Conservation (phyloP, 2,113 vertebrate species). For the Struthidea cinerea region DNA sequence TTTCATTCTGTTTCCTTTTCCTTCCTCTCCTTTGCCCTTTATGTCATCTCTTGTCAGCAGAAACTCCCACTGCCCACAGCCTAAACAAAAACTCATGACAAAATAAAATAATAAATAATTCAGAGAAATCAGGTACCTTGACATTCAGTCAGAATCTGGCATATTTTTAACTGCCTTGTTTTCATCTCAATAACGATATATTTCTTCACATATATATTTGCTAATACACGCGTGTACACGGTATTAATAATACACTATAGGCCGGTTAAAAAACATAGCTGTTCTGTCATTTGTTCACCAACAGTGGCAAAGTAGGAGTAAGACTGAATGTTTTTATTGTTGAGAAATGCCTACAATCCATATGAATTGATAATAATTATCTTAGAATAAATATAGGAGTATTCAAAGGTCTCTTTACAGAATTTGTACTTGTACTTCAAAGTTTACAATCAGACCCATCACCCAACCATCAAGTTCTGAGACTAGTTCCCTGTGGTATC, state of each 20-base stretch:
- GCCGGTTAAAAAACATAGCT: background rate
- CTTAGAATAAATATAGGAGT: background rate
- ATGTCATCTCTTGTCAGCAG: background rate
- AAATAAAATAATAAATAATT: background rate
- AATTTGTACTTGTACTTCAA: background rate
- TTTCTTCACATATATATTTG: background rate
- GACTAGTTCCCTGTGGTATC: background rate
- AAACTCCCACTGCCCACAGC: background rate
- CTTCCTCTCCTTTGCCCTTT: background rate
- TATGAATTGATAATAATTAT: background rate
- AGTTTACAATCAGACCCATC: background rate
- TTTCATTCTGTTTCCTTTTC: background rate
- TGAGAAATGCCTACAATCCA: background rate
- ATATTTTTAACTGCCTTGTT: background rate
- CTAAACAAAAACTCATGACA: background rate
- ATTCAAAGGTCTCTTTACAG: background rate
- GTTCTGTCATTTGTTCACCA: background rate
- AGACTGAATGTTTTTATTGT: background rate
- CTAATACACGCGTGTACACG: background rate
- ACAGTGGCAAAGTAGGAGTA: background rate
- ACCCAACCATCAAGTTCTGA: background rate
- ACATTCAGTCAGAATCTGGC: background rate
- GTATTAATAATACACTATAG: background rate
- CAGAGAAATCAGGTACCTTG: background rate
- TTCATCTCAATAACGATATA: background rate